Evolutionary conservation across 2,113 vertebrate genomes (phyloP).

Genomic region (Castor canadensis): DNA sequence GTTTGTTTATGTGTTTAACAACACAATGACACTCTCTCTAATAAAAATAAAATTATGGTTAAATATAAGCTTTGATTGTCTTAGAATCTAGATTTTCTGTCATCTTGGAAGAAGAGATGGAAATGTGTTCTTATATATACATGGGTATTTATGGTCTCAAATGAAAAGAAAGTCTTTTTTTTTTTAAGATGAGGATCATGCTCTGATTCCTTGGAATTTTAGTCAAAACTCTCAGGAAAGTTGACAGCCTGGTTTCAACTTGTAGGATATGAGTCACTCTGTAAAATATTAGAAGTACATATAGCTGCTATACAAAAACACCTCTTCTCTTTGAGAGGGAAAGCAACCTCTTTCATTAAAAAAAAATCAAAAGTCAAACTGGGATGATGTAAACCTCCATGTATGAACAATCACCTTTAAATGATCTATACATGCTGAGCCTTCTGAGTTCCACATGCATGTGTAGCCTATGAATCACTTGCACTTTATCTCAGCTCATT

Average conservation of each 20-base stretch:
- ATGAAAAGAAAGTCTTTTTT: not conserved
- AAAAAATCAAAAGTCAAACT: slow-evolving; percentile 49
- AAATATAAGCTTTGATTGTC: not conserved
- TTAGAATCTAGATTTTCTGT: not conserved
- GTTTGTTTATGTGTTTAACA: not conserved
- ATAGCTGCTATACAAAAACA: slow-evolving; percentile 45
- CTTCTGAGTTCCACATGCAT: slow-evolving; percentile 15
- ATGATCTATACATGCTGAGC: slow-evolving; percentile 32
- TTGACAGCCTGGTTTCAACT: slow-evolving; percentile 59
- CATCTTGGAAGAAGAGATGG: slow-evolving; percentile 31
- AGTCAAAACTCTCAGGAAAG: slow-evolving; percentile 61
- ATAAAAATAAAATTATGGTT: not conserved
- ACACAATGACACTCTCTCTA: not conserved
- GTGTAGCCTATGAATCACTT: slow-evolving; percentile 48
- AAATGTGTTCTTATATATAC: not conserved
- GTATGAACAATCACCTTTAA: not conserved
- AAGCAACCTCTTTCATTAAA: not conserved
- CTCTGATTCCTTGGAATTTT: slow-evolving; percentile 13
- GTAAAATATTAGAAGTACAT: slow-evolving; percentile 57
- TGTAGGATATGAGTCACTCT: slow-evolving; percentile 58
- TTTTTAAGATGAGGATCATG: slow-evolving; percentile 32
- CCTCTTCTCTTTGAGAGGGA: slow-evolving; percentile 38
- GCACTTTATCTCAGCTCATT: slow-evolving; percentile 43
- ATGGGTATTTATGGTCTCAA: not conserved
- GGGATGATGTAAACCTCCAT: not conserved